Conservation (phyloP, 2,113 vertebrate species). For the Herpetotheres cachinnans region DNA sequence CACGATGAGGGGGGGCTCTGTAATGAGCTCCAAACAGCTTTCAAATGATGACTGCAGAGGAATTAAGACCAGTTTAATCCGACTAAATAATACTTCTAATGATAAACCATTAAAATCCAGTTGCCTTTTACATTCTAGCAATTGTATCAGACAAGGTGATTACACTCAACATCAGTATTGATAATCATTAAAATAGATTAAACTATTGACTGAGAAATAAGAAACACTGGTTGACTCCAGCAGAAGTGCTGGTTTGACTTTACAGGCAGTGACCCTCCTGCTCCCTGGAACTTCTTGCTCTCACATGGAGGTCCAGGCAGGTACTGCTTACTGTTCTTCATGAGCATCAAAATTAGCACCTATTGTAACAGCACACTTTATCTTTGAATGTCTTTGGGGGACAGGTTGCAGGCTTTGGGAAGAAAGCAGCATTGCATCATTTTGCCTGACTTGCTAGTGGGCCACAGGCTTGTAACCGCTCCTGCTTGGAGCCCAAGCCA, state of each 20-base stretch:
- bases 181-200: slow-evolving; percentile 38
- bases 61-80: slow-evolving; percentile 45
- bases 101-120: slow-evolving; percentile 44
- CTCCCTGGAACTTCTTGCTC: not conserved
- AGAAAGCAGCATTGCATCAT: not conserved
- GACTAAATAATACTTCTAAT: slow-evolving; percentile 35
- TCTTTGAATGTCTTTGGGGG: not conserved
- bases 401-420: not conserved
- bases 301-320: not conserved
- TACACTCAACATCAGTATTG: slow-evolving; percentile 5
- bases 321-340: not conserved
- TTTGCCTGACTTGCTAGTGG: not conserved
- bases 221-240: not conserved
- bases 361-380: not conserved
- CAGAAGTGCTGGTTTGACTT: not conserved
- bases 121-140: slow-evolving; percentile 11
- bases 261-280: not conserved
- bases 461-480: not conserved
- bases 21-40: not conserved
- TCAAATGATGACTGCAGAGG: not conserved
- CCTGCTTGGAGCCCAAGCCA: not conserved
- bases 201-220: not conserved
- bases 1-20: not conserved
- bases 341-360: not conserved
- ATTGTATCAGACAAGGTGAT: slow-evolving; percentile 47